A percentile compares a stretch with the other conserved stretches of the same genome.
Conservation (phyloP, 2,797 vertebrate species). For the Ataeniobius toweri region DNA sequence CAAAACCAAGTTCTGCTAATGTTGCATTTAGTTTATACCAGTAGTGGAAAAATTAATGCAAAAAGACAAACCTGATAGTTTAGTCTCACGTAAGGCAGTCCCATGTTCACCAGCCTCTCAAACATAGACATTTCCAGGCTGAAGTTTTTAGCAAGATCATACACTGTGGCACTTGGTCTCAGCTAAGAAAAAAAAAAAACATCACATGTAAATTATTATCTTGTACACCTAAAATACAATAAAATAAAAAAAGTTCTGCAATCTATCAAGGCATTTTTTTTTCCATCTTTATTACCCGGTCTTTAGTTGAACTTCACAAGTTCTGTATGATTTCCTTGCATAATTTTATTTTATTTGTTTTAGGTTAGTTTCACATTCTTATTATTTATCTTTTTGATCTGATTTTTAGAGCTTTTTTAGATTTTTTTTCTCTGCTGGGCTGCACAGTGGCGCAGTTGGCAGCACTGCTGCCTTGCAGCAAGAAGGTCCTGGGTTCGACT, state of each 20-base stretch:
- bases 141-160: slow-evolving; percentile 93
- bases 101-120: slow-evolving; percentile 89
- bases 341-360: background rate
- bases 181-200: slow-evolving; percentile 73
- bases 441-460: too few relatives aligned
- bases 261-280: background rate
- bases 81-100: slow-evolving; percentile 88
- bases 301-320: background rate
- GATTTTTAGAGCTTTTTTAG: background rate
- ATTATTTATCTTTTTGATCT: background rate
- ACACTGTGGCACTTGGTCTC: slow-evolving; percentile 91
- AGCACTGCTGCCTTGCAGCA: too few relatives aligned
- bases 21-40: background rate
- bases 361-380: background rate
- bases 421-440: background rate
- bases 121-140: slow-evolving; percentile 95
- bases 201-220: background rate
- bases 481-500: too few relatives aligned
- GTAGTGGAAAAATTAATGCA: background rate
- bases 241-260: background rate
- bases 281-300: background rate
- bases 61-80: slow-evolving; percentile 88
- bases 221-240: background rate
- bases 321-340: background rate
- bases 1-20: background rate